Evolutionary conservation across 2,113 vertebrate species (phyloP), one percentile per base, ranked within the genome.

Genomic region (Corydoras sp.): DNA sequence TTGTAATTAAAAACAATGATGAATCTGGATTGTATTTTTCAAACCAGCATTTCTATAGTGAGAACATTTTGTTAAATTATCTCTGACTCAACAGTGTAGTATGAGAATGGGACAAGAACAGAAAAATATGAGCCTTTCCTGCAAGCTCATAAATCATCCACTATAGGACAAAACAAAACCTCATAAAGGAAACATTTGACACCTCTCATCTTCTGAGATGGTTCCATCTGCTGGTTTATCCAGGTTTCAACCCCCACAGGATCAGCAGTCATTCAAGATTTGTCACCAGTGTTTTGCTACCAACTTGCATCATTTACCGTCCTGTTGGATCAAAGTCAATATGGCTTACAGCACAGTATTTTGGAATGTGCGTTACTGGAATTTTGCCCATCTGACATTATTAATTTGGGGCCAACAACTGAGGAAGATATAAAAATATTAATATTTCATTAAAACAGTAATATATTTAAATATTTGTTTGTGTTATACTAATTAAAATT

Each of bases 151-250:
- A 55, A 67, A 73, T 73, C 64, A 74, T 62, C 14, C 64, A 12
- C 18, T 68, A 68, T 50, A 35, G 65, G 30, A 58, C 50, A 15
- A 61, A 24, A 54, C 48, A 51, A 73, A 29, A 58, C 58, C 35
- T 67, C 35, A 73, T 61, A 48, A 53, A 11, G 58, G 15, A 49
- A 61, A 67, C 50, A 74, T 53, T 31, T 12, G 65, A 32, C 31
- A 55, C 58, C 64, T 55, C 54, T 62, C 58, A 63, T 18, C 35
- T 56, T 11, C 60, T 7, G 32, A 72, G 75, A 72, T 50, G 31
- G 58, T 71, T 51, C 69, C 69, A 59, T 76, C 69, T 76, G 75
- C 69, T 51, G 53, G 24, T 51, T 71, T 58, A 68, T 49, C 29
- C 32, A 30, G 35, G 10, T 18, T 49, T 24, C 60, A 69, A 12